Conservation (phyloP, 2,888 invertebrate genomes). For the Drosophila ezoana region DNA sequence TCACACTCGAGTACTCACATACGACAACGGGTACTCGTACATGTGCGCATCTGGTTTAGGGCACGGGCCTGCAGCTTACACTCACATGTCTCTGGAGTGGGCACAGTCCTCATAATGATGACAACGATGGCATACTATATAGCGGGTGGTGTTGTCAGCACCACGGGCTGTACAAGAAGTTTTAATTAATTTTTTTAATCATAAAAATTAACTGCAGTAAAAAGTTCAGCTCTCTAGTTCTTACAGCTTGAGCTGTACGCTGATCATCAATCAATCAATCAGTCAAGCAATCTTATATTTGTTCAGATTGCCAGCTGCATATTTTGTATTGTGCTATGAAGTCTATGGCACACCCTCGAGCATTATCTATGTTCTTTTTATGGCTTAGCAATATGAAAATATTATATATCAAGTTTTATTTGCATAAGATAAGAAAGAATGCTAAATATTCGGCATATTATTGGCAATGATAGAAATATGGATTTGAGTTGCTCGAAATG, state of each 20-base stretch:
- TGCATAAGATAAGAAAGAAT: constrained; percentile 31
- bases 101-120: constrained; percentile 33
- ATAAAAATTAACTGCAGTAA: too few species aligned
- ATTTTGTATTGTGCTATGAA: background rate
- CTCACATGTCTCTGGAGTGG: constrained; percentile 22
- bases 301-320: background rate
- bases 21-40: constrained; percentile 17
- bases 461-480: background rate
- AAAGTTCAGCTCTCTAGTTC: too few species aligned
- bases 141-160: constrained; percentile 49
- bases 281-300: background rate
- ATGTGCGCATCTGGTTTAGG: constrained; percentile 79
- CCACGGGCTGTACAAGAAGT: constrained; percentile 40
- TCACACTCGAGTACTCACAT: constrained; percentile 14
- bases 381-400: constrained; percentile 1
- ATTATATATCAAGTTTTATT: constrained; percentile 9
- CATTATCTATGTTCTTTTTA: constrained; percentile 18
- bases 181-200: too few species aligned
- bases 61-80: constrained; percentile 43
- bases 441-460: background rate
- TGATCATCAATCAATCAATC: too few species aligned
- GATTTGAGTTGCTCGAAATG: background rate
- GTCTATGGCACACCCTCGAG: constrained; percentile 3
- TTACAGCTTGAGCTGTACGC: too few species aligned
- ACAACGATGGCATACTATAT: constrained; percentile 50